Conservation (phyloP, 2,888 invertebrate species). For the Acanthosepion lycidas region DNA sequence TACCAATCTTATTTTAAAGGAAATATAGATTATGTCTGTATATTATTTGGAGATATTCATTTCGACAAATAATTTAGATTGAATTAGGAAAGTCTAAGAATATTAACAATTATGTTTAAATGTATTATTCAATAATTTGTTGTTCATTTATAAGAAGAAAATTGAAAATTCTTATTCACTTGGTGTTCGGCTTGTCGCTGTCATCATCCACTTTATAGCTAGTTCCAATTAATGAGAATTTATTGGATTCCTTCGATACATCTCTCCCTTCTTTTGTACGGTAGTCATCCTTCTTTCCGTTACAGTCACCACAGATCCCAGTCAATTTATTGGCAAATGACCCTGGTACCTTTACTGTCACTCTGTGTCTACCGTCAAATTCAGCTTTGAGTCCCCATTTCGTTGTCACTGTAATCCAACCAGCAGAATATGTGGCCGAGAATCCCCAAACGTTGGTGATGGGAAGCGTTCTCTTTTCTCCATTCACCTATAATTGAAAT, state of each 20-base stretch:
- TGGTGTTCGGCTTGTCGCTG: not conserved
- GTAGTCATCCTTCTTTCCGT: not conserved
- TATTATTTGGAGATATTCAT: too few relatives aligned
- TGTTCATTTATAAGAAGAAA: not conserved
- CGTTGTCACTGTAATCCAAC: not conserved
- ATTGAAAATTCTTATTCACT: not conserved
- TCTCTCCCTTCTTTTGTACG: not conserved
- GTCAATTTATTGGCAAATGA: not conserved
- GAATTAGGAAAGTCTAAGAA: rapidly evolving
- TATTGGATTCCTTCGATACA: not conserved
- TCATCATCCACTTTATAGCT: not conserved
- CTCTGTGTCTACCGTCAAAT: not conserved
- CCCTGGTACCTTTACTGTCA: not conserved
- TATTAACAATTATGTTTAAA: not conserved
- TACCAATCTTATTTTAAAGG: too few relatives aligned
- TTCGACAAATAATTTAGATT: too few relatives aligned
- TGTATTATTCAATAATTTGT: too few relatives aligned
- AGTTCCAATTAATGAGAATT: not conserved
- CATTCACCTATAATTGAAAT: not conserved
- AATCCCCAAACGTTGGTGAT: not conserved
- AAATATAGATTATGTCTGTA: too few relatives aligned
- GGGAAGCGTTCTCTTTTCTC: not conserved
- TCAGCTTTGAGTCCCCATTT: not conserved
- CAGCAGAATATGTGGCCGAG: not conserved
- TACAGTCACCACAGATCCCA: not conserved